Evolutionary conservation across 2,113 vertebrate species (phyloP).

Genomic region (Archilochus colubris): DNA sequence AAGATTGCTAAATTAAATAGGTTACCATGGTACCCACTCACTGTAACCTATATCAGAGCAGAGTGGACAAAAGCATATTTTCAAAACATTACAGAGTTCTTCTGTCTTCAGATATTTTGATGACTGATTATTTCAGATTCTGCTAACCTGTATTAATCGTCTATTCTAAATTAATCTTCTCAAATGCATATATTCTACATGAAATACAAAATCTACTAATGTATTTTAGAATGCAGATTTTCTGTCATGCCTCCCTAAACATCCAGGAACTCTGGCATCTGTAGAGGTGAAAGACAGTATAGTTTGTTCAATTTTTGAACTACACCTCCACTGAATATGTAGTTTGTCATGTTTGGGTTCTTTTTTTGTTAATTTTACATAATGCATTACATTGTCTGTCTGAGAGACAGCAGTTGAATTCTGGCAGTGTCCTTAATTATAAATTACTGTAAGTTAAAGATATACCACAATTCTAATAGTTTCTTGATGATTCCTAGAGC

Average conservation of each 20-base stretch:
- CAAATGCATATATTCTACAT: background rate
- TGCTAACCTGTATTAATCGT: background rate
- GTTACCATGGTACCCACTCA: background rate
- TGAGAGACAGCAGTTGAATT: accelerated
- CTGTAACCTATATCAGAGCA: background rate
- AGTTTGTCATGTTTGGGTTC: accelerated
- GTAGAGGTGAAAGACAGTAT: background rate
- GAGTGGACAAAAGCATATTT: background rate
- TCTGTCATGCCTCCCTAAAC: background rate
- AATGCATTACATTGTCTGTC: background rate
- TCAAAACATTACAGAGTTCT: background rate
- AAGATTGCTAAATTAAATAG: background rate
- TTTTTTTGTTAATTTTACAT: background rate
- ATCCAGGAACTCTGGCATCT: background rate
- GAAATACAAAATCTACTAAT: background rate
- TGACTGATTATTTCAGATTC: background rate
- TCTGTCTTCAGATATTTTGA: background rate
- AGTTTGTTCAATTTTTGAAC: background rate
- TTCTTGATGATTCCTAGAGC: background rate
- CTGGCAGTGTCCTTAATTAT: background rate
- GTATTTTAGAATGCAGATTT: background rate
- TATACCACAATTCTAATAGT: accelerated
- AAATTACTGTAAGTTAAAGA: too few relatives aligned
- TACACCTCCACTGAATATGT: background rate
- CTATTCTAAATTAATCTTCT: background rate